Evolutionary conservation across 1,140 invertebrate species (phyloP).

Genomic region (Papilio dardanus): DNA sequence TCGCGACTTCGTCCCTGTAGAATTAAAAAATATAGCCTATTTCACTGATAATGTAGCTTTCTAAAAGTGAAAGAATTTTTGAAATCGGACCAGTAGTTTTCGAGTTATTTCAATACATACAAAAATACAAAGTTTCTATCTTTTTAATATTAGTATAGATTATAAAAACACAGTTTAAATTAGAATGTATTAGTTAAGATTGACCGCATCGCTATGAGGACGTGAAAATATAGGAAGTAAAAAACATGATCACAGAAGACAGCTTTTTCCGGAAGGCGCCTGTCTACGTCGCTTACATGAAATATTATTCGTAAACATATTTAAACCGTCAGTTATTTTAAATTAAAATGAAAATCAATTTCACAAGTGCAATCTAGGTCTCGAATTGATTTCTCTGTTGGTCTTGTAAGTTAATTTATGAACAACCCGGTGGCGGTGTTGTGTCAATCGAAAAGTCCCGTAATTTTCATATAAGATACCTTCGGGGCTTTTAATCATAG

Average conservation of each 20-base stretch:
- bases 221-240: conserved; percentile 13
- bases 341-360: conserved; percentile 28
- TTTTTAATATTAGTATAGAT: too few species aligned
- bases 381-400: conserved; percentile 26
- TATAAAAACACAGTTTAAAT: too few species aligned
- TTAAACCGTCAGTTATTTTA: conserved; percentile 24
- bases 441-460: conserved; percentile 34
- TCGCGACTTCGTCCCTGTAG: too few species aligned
- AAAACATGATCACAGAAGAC: neutral
- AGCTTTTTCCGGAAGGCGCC: conserved; percentile 8
- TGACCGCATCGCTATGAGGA: neutral
- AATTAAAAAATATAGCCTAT: too few species aligned
- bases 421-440: conserved; percentile 17
- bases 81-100: too few species aligned
- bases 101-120: too few species aligned
- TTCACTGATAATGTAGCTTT: too few species aligned
- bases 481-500: conserved; percentile 29
- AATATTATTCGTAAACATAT: conserved; percentile 10
- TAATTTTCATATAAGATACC: conserved; percentile 28
- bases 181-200: neutral
- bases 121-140: too few species aligned
- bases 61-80: too few species aligned
- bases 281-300: neutral
- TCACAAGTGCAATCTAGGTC: conserved; percentile 19
- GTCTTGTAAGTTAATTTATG: conserved; percentile 26